These are phyloP conservation scores for Syncerus caffer DNA, from an alignment of 2,797 vertebrate genomes.

Conservation along the genomic window DNA sequence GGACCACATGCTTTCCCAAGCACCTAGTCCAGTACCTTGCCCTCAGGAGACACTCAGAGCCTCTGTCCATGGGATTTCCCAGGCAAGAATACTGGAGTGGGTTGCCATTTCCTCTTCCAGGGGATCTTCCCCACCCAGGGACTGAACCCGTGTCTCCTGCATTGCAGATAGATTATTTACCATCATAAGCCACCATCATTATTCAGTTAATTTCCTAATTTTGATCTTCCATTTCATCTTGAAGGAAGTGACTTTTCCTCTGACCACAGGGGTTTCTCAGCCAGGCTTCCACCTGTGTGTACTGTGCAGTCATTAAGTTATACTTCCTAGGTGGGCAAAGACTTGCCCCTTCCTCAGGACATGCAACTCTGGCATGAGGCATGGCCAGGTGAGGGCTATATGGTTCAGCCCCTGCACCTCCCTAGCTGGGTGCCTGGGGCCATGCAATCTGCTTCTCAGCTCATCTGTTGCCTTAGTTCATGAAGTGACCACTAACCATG, in stretches of 20 bases:
- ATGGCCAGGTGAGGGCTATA: rapidly evolving
- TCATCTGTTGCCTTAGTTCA: background rate
- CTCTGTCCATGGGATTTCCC: background rate
- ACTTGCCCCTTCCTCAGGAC: background rate
- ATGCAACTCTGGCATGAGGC: rapidly evolving
- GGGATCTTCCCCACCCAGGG: background rate
- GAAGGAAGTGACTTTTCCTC: background rate
- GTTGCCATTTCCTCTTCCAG: background rate
- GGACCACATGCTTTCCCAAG: background rate
- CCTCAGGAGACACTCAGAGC: background rate
- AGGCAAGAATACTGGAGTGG: background rate
- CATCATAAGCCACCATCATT: background rate
- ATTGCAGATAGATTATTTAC: background rate
- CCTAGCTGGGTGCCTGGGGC: background rate
- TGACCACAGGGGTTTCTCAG: background rate
- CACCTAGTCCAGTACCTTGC: background rate
- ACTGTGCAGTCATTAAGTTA: background rate
- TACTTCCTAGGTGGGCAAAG: background rate
- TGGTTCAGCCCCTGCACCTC: background rate
- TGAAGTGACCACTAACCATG: background rate
- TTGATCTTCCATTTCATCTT: background rate
- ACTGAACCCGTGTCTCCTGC: background rate
- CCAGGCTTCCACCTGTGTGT: background rate
- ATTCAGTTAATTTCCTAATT: background rate
- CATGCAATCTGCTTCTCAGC: background rate